These are phyloP conservation scores for Trimorus sp. DNA, from an alignment of 2,888 invertebrate species.

Conservation along the genomic window DNA sequence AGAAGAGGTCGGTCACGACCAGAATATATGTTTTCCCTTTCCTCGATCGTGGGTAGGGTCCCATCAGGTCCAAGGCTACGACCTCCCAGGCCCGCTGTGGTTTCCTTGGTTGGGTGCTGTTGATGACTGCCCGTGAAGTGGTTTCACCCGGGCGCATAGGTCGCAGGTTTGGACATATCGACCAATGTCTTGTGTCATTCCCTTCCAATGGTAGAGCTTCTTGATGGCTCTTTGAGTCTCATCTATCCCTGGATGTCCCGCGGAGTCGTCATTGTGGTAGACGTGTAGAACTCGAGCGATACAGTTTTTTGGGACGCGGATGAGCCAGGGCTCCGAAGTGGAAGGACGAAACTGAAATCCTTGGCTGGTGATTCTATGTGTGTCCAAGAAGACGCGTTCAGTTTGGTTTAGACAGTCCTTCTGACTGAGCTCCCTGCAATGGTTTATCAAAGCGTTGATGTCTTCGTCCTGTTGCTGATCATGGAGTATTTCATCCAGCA, in stretches of 20 bases:
- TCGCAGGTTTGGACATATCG: conserved; percentile 43
- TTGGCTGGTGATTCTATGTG: background rate
- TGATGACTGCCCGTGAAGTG: background rate
- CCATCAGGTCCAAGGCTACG: conserved; percentile 61
- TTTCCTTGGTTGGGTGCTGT: background rate
- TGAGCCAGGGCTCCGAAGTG: background rate
- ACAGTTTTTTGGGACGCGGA: conserved; percentile 5
- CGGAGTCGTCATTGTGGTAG: conserved; percentile 39
- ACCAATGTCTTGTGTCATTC: conserved; percentile 20
- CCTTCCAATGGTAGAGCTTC: conserved; percentile 45
- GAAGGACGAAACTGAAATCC: background rate
- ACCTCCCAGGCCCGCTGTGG: conserved; percentile 25
- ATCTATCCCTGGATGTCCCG: conserved; percentile 67
- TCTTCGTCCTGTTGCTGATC: background rate
- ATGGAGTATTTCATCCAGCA: background rate
- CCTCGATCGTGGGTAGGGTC: conserved; percentile 55
- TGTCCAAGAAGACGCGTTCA: background rate
- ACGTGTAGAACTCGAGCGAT: conserved; percentile 14
- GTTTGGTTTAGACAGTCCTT: background rate
- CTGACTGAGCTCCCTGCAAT: background rate
- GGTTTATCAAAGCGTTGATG: background rate
- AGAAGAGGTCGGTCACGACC: conserved; percentile 68
- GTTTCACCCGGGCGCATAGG: conserved; percentile 42
- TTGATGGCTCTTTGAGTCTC: conserved; percentile 59
- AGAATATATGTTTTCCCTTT: conserved; percentile 53